Conservation (phyloP, 2,888 invertebrate species). For the Tetropium fuscum region DNA sequence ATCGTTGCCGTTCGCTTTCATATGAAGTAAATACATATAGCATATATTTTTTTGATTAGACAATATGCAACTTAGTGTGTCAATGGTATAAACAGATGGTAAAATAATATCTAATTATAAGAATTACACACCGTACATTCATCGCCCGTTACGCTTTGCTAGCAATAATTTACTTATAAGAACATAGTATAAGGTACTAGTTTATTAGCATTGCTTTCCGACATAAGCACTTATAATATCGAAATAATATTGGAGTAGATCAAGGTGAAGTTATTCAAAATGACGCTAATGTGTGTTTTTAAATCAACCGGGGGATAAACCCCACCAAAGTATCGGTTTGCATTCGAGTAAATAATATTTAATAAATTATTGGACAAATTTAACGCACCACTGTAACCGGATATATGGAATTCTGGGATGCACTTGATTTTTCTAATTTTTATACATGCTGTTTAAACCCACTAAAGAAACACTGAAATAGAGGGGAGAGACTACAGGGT, state of each 20-base stretch:
- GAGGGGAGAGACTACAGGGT: too few relatives aligned
- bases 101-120: slow-evolving; percentile 22
- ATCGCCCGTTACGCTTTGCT: slow-evolving; percentile 1
- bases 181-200: slow-evolving; percentile 31
- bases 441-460: too few relatives aligned
- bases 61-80: slow-evolving; percentile 16
- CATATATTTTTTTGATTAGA: not conserved
- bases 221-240: slow-evolving; percentile 33
- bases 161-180: slow-evolving; percentile 28
- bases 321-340: not conserved
- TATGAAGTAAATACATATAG: not conserved
- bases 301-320: not conserved
- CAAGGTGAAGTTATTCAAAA: slow-evolving; percentile 27
- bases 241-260: slow-evolving; percentile 33
- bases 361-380: too few relatives aligned
- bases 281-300: not conserved
- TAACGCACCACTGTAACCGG: too few relatives aligned
- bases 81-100: slow-evolving; percentile 23
- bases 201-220: slow-evolving; percentile 23
- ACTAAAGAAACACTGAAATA: too few relatives aligned
- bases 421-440: too few relatives aligned
- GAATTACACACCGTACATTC: slow-evolving; percentile 2
- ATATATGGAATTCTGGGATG: too few relatives aligned
- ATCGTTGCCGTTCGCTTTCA: too few relatives aligned
- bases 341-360: not conserved